Evolutionary conservation across 2,113 vertebrate genomes (phyloP), one percentile per base, ranked within the genome.

Genomic region (Marmota monax): DNA sequence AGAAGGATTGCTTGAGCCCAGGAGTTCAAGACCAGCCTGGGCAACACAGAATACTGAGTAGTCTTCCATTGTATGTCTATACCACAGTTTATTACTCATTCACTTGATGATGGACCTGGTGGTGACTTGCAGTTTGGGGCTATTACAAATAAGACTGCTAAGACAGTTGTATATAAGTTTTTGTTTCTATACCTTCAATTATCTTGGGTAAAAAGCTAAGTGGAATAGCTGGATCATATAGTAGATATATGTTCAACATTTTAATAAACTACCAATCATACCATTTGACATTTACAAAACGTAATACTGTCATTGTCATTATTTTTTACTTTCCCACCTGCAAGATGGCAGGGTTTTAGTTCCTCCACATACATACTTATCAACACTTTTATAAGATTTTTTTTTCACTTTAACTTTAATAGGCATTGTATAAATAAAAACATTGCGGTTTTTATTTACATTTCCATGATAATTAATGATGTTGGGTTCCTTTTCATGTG

Each of bases 121-220:
- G 48, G 17, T 91, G 22, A 72, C 29, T 90, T 86, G 39, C 29
- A 93, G 25, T 27, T 90, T 39, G 29, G 34, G 53, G 53, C 65
- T 86, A 45, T 37, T 77, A 82, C 20, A 86, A 90, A 93, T 93
- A 91, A 91, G 58, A 65, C 18, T 79, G 22, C n/a, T 90, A 39
- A 51, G 51, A 86, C 29, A 90, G 32, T 78, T 20, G 29, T 18
- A 10, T 73, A 74, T 23, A 80, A 76, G 63, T 77, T 69, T 89
- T 53, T 42, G 17, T 25, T 70, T 48, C 34, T 78, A 88, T 42
- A 5, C 45, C 73, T 88, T 94, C 65, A 72, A 58, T 58, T 88
- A 32, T 91, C 27, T 90, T 42, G 22, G 20, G 29, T 88, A 84
- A 78, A 95, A 88, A 78, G 72, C 23, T 63, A 63, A 67, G 34